Conservation (phyloP, 2,113 vertebrate genomes). For the Macquaria ambigua region DNA sequence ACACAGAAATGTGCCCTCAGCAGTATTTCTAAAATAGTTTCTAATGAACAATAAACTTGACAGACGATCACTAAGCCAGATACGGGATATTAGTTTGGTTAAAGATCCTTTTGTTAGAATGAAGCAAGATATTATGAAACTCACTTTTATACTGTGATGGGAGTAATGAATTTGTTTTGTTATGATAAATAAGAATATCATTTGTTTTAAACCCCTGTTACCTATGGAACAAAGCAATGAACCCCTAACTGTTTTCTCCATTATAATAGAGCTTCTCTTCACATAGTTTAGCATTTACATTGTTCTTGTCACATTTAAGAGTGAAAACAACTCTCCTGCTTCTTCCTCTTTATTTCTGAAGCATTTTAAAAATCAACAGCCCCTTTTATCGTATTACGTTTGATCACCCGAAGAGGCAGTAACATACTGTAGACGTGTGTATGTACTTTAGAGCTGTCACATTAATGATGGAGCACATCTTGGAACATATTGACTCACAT, state of each 20-base stretch:
- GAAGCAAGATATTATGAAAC: not conserved
- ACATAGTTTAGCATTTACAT: not conserved
- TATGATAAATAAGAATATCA: not conserved
- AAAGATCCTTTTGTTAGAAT: conserved; percentile 7
- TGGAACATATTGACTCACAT: not conserved
- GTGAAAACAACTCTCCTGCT: not conserved
- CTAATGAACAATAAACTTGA: conserved; percentile 38
- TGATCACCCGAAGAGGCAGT: not conserved
- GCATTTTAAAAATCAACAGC: not conserved
- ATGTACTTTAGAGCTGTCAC: not conserved
- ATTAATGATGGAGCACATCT: not conserved
- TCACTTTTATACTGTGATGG: not conserved
- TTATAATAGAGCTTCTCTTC: not conserved
- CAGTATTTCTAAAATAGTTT: not conserved
- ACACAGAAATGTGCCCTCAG: not conserved
- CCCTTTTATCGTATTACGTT: not conserved
- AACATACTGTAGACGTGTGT: too few relatives aligned
- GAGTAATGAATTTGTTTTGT: conserved; percentile 14
- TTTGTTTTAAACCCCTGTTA: conserved; percentile 7
- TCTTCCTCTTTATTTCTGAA: not conserved
- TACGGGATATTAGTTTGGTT: conserved; percentile 38
- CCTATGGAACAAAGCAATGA: not conserved
- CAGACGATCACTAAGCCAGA: conserved; percentile 32
- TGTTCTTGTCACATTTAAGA: conserved; percentile 10
- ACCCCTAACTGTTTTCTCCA: not conserved